Percentiles rank a stretch among this genome's conserved stretches.
phyloP scores from a whole-genome alignment of 2,113 vertebrate genomes.

The Pedionomus torquatus region DNA sequence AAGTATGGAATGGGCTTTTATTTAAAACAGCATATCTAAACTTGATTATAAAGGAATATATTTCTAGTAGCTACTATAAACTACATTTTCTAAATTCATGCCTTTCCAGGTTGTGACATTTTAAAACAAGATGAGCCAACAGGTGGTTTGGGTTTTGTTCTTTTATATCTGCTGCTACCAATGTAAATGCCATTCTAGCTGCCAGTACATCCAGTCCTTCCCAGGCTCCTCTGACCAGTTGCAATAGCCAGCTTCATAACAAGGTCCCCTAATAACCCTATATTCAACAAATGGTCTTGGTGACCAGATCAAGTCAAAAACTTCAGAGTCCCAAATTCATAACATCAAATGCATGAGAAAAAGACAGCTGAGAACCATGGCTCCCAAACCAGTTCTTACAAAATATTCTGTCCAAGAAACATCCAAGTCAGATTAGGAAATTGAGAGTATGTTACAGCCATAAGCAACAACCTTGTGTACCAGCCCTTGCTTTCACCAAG shows the following conservation, averaged over 20 bases:
- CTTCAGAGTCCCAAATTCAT: not conserved
- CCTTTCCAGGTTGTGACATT: not conserved
- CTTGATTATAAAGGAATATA: not conserved
- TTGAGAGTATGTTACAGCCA: not conserved
- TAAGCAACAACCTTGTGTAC: not conserved
- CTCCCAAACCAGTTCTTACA: not conserved
- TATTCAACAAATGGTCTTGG: not conserved
- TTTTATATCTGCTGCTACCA: not conserved
- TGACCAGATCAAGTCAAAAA: not conserved
- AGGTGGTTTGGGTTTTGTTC: not conserved
- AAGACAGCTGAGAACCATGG: not conserved
- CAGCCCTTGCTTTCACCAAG: not conserved
- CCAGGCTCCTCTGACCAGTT: not conserved
- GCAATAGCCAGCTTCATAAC: not conserved
- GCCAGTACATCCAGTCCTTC: not conserved
- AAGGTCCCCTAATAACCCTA: not conserved
- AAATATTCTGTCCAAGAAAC: not conserved
- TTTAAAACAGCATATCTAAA: not conserved
- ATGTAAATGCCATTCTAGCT: not conserved
- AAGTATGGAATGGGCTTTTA: not conserved
- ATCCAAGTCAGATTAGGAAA: not conserved
- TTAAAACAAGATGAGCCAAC: not conserved
- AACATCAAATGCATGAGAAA: not conserved
- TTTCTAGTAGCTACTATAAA: conserved; percentile 4
- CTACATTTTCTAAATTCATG: not conserved